These are phyloP conservation scores for Exocentrus adspersus DNA, from an alignment of 2,888 invertebrate genomes.

Conservation along the genomic window DNA sequence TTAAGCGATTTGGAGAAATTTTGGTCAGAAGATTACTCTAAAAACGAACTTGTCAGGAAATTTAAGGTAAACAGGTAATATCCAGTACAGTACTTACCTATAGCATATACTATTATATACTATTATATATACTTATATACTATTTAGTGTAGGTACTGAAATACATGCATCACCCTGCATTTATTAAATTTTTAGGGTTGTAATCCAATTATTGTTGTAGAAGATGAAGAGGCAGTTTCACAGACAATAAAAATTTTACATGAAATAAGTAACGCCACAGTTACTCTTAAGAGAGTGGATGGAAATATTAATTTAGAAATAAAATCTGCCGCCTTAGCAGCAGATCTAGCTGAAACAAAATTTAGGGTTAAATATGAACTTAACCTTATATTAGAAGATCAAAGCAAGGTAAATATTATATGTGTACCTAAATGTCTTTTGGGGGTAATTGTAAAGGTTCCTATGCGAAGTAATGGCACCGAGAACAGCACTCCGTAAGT, in stretches of 20 bases:
- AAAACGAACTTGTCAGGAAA: slow-evolving; percentile 42
- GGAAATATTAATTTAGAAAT: slow-evolving; percentile 37
- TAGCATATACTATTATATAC: too few species aligned
- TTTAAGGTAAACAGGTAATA: slow-evolving; percentile 51
- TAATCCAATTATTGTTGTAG: slow-evolving; percentile 54
- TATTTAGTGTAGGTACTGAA: too few species aligned
- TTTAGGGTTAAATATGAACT: slow-evolving; percentile 48
- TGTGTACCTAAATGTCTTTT: too few species aligned
- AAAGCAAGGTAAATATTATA: slow-evolving; percentile 45
- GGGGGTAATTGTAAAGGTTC: too few species aligned
- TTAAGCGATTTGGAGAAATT: slow-evolving; percentile 53
- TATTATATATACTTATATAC: too few species aligned
- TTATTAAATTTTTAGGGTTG: slow-evolving; percentile 50
- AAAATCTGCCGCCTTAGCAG: slow-evolving; percentile 22
- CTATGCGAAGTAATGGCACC: too few species aligned
- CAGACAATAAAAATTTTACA: slow-evolving; percentile 35
- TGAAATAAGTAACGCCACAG: slow-evolving; percentile 32
- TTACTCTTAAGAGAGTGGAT: slow-evolving; percentile 30
- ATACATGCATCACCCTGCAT: too few species aligned
- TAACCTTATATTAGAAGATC: slow-evolving; percentile 33
- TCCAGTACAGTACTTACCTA: too few species aligned
- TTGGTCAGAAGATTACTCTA: slow-evolving; percentile 52
- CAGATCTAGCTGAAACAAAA: slow-evolving; percentile 17
- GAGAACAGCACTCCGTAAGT: too few species aligned
- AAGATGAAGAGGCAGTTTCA: slow-evolving; percentile 41